phyloP scores from a whole-genome alignment of 2,888 invertebrate species.

The Metopia argyrocephala region DNA sequence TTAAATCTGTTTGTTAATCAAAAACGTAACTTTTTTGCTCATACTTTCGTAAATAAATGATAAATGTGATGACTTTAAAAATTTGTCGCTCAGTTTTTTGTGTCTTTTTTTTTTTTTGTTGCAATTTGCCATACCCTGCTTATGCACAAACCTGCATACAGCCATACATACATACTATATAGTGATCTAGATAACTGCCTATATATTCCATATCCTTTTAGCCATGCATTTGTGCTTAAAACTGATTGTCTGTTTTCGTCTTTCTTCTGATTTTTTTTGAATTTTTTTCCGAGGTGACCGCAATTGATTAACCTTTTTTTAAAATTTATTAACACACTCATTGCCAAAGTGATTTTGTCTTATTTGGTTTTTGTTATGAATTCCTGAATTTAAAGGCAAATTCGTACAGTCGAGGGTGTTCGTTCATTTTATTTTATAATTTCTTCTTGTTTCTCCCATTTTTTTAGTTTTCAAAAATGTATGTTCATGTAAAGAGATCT shows the following conservation, averaged over 20 bases:
- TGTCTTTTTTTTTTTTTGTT: not conserved
- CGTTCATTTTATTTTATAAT: not conserved
- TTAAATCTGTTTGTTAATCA: conserved; percentile 47
- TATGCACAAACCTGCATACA: not conserved
- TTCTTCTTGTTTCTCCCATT: conserved; percentile 10
- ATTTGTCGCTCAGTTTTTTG: conserved; percentile 56
- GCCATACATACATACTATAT: too few species aligned
- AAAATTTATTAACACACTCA: conserved; percentile 62
- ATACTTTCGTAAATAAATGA: conserved; percentile 53
- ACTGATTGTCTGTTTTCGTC: conserved; percentile 23
- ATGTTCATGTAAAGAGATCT: conserved; percentile 48
- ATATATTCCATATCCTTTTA: conserved; percentile 50
- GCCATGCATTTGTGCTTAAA: not conserved
- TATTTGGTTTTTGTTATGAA: conserved; percentile 16
- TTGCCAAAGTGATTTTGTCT: conserved; percentile 36
- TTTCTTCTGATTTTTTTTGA: not conserved
- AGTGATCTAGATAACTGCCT: conserved; percentile 62
- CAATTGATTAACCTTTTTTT: conserved; percentile 64
- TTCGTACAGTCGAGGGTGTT: conserved; percentile 59
- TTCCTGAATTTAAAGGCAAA: conserved; percentile 35
- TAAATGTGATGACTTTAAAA: conserved; percentile 64
- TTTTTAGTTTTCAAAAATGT: conserved; percentile 17
- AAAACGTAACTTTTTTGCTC: conserved; percentile 42
- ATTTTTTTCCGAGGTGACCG: conserved; percentile 43
- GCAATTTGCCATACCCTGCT: conserved; percentile 2